Conservation (phyloP, 23 tunicate genomes). For the Corella eumyota region DNA sequence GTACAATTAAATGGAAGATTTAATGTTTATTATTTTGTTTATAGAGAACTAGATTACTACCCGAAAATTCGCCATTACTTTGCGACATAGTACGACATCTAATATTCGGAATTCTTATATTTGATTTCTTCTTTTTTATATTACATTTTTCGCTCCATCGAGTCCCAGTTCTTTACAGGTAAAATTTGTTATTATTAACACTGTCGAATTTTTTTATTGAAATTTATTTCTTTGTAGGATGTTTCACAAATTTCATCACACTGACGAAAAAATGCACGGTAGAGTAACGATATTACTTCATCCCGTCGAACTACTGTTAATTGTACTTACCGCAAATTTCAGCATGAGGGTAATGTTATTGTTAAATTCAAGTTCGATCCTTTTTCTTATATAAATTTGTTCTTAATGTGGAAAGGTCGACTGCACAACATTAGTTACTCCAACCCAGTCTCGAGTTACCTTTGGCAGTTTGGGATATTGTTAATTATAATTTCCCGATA, state of each 20-base stretch:
- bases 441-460: no score
- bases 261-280: slow-evolving; percentile 24
- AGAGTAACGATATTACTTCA: slow-evolving; percentile 42
- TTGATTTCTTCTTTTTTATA: neutral
- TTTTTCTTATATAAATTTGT: no score
- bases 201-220: no score
- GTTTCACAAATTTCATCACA: slow-evolving; percentile 48
- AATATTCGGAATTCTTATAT: neutral
- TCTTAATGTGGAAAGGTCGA: no score
- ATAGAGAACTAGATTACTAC: neutral
- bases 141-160: neutral
- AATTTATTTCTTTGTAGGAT: slow-evolving; percentile 10
- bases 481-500: no score
- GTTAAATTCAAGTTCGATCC: no score
- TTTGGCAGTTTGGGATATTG: no score
- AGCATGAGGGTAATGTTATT: slow-evolving; percentile 65
- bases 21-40: neutral
- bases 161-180: neutral
- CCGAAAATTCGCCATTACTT: neutral
- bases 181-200: neutral
- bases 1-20: no score
- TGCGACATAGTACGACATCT: neutral
- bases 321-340: slow-evolving; percentile 43
- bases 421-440: no score
- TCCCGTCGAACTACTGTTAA: slow-evolving; percentile 30